phyloP scores from a whole-genome alignment of 2,113 vertebrate genomes.

The Python bivittatus region DNA sequence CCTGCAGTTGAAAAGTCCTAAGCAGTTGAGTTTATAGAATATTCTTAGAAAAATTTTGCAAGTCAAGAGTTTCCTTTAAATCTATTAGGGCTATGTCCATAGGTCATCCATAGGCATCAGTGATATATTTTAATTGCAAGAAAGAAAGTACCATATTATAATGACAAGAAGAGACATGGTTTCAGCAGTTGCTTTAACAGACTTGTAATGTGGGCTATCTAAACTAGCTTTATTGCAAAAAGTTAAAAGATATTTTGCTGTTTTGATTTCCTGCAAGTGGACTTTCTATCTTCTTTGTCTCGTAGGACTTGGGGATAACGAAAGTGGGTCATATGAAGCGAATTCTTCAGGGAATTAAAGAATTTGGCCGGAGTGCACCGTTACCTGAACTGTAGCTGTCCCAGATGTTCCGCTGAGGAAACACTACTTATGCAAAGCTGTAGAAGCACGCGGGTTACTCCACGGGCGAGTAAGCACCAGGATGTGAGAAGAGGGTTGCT shows the following conservation, averaged over 20 bases:
- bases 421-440: slow-evolving; percentile 57
- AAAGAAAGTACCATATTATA: background rate
- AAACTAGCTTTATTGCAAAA: background rate
- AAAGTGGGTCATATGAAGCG: slow-evolving; percentile 99
- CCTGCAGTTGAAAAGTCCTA: slow-evolving; percentile 8
- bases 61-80: slow-evolving; percentile 49
- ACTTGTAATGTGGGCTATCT: background rate
- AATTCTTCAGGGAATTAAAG: slow-evolving; percentile 99
- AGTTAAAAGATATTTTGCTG: background rate
- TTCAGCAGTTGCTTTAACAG: background rate
- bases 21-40: background rate
- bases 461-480: slow-evolving; percentile 54
- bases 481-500: slow-evolving; percentile 51
- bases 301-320: slow-evolving; percentile 98
- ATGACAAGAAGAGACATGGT: background rate
- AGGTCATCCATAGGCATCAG: background rate
- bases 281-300: background rate
- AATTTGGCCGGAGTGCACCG: slow-evolving; percentile 83
- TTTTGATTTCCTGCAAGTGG: slow-evolving; percentile 41
- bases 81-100: background rate
- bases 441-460: slow-evolving; percentile 58
- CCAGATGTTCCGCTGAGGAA: slow-evolving; percentile 57
- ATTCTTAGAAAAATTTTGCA: background rate
- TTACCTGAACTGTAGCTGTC: slow-evolving; percentile 81
- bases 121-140: background rate